Percentiles rank a stretch among this genome's conserved stretches.
phyloP scores from a whole-genome alignment of 1,140 invertebrate genomes.

The Zeugodacus cucurbitae region DNA sequence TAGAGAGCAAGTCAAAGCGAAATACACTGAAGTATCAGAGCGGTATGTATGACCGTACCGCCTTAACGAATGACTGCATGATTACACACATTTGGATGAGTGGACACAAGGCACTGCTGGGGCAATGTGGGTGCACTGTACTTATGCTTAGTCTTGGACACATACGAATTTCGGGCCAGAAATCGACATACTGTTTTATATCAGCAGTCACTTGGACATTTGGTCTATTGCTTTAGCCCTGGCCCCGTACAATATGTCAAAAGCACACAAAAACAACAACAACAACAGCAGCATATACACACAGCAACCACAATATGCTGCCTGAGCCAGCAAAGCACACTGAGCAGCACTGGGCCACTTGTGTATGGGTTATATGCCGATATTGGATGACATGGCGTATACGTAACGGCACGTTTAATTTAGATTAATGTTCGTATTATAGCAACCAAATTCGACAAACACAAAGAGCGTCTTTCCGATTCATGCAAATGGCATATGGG shows the following conservation, averaged over 20 bases:
- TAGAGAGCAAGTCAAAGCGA: neutral
- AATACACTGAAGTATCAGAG: neutral
- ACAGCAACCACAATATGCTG: neutral
- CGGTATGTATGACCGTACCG: neutral
- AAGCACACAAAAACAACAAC: neutral
- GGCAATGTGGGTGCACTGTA: neutral
- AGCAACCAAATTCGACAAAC: conserved; percentile 15
- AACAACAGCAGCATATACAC: neutral
- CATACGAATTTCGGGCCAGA: neutral
- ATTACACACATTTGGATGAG: neutral
- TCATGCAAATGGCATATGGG: neutral
- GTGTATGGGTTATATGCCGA: neutral
- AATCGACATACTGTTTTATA: neutral
- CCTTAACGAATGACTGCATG: neutral
- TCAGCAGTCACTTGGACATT: neutral
- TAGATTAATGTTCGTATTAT: conserved; percentile 22
- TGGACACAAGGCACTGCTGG: too few species aligned
- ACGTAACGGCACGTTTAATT: conserved; percentile 4
- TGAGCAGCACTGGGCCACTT: neutral
- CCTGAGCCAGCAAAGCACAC: neutral
- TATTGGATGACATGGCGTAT: neutral
- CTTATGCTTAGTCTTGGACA: neutral
- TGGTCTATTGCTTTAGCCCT: neutral
- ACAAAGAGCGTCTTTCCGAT: neutral
- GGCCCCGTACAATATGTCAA: neutral